These are phyloP conservation scores for Phaethon lepturus DNA, from an alignment of 2,113 vertebrate genomes.

Conservation along the genomic window DNA sequence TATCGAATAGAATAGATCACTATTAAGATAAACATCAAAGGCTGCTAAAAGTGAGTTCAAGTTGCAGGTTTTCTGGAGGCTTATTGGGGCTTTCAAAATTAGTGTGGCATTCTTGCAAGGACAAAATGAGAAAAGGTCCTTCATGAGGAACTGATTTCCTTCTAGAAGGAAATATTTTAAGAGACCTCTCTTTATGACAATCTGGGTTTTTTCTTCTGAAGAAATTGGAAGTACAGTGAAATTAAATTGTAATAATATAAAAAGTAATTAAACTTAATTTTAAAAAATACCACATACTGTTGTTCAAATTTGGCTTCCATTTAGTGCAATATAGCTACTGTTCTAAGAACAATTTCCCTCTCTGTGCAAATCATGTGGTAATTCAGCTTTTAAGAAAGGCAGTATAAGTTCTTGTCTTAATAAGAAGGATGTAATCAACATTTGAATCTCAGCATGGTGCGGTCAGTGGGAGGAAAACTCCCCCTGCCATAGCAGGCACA, in stretches of 20 bases:
- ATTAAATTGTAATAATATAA: background rate
- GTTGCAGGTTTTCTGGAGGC: background rate
- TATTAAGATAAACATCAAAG: background rate
- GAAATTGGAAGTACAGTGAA: background rate
- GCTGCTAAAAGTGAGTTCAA: constrained; percentile 15
- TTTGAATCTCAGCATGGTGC: background rate
- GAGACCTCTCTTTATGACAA: background rate
- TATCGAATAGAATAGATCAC: background rate
- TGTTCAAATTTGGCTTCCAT: background rate
- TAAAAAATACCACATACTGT: background rate
- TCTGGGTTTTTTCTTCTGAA: background rate
- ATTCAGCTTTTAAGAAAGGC: background rate
- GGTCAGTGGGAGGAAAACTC: background rate
- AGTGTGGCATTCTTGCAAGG: background rate
- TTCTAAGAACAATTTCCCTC: background rate
- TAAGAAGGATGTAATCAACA: background rate
- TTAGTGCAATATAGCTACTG: background rate
- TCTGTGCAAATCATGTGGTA: background rate
- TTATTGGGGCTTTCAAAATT: constrained; percentile 26
- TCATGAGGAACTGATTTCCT: background rate
- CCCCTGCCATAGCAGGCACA: background rate
- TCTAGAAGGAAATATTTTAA: background rate
- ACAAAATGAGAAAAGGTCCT: background rate
- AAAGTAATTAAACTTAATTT: background rate
- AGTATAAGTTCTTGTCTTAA: background rate